Evolutionary conservation across 2,888 invertebrate genomes (phyloP), one percentile per base, ranked within the genome.

Genomic region (Allophyes oxyacanthae): DNA sequence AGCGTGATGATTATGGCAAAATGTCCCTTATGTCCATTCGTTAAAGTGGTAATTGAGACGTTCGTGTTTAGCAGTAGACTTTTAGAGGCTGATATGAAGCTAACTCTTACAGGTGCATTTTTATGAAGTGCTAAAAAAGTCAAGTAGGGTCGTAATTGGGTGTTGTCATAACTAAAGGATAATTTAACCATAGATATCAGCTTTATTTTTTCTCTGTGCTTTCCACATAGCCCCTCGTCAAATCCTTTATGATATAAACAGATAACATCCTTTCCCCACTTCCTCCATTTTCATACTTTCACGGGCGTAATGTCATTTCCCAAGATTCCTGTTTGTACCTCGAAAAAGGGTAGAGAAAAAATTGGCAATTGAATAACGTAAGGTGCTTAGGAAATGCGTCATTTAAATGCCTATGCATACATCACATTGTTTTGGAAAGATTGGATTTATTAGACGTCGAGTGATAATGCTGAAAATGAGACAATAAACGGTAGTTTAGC

Each of bases 211-310:
- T 11, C 9, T 13, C 9, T 59, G 43, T 13, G 10, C n/a, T 9
- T 20, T 20, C 8, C 32, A 53, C 14, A 46, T 45, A 28, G 28
- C 8, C 28, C 28, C 28, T 54, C 30, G 38, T 49, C 37, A 45
- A 67, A 45, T 68, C 45, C 46, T 49, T 34, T 42, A 32, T 13
- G 20, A 14, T 11, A 32, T 54, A 64, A 61, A 60, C 49, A 62
- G 36, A 49, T 46, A 44, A 52, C 34, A 61, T 5, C 43, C 26
- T 8, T 11, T 49, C 54, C 11, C 54, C 45, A 46, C 37, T 55
- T 68, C 45, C 49, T 62, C 45, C 38, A 68, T 68, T 62, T 68
- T 26, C 69, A 42, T 62, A 68, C 20, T 62, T 43, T 42, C 69
- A 49, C 34, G 34, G 37, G 49, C 20, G 37, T 68, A 68, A 68